A percentile compares a stretch with the other conserved stretches of the same genome.
Evolutionary conservation across 2,888 invertebrate genomes (phyloP).

Genomic region (Cheilosia urbana): DNA sequence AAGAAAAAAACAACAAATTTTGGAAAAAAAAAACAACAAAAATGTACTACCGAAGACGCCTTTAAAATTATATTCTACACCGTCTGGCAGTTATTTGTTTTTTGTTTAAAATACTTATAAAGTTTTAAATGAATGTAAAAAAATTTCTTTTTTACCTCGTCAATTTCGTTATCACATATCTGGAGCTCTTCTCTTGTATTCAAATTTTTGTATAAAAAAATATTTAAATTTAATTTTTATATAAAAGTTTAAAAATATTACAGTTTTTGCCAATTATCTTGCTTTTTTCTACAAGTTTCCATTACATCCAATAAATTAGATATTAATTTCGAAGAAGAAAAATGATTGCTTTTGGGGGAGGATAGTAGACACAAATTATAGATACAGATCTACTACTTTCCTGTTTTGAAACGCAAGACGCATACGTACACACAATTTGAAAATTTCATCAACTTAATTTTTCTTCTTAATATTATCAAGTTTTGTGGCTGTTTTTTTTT

Average conservation of each 20-base stretch:
- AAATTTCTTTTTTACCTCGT: constrained; percentile 46
- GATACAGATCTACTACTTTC: constrained; percentile 2
- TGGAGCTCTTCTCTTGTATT: constrained; percentile 81
- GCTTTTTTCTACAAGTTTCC: background rate
- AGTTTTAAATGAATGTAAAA: constrained; percentile 17
- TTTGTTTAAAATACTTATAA: constrained; percentile 1
- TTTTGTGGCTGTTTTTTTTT: constrained; percentile 44
- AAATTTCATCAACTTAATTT: constrained; percentile 16
- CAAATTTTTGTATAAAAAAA: constrained; percentile 76
- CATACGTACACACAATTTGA: constrained; percentile 46
- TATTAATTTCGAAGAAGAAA: constrained; percentile 43
- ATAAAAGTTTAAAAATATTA: constrained; percentile 72
- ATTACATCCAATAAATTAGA: constrained; percentile 12
- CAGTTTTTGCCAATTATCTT: constrained; percentile 66
- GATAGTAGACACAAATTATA: background rate
- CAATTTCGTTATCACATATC: constrained; percentile 82
- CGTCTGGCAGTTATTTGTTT: background rate
- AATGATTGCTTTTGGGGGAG: constrained; percentile 42
- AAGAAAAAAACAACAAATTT: too few relatives aligned
- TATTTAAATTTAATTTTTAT: constrained; percentile 76
- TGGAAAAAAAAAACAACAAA: too few relatives aligned
- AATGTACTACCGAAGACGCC: too few relatives aligned
- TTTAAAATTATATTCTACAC: background rate
- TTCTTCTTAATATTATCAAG: constrained; percentile 27
- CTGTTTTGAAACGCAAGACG: constrained; percentile 18